These are phyloP conservation scores for Hyles lineata DNA, from an alignment of 2,888 invertebrate genomes.

Conservation along the genomic window DNA sequence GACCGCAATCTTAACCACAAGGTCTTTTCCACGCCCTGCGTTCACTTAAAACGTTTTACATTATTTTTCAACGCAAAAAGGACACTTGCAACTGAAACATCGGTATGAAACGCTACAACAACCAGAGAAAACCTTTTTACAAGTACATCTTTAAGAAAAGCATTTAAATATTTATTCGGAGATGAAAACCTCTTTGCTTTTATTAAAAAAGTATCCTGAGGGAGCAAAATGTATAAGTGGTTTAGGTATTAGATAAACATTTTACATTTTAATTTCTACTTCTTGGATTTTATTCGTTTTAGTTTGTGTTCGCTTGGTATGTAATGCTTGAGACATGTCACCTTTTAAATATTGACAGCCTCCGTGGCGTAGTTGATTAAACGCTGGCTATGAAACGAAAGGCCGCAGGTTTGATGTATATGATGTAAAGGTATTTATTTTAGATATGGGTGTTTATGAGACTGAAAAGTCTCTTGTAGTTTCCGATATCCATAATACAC, in stretches of 20 bases:
- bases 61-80: background rate
- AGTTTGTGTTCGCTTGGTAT: too few species aligned
- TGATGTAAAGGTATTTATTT: too few species aligned
- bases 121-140: background rate
- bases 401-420: too few species aligned
- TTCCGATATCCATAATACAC: too few species aligned
- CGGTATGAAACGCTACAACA: background rate
- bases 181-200: background rate
- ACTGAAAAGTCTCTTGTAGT: too few species aligned
- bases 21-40: background rate
- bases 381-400: too few species aligned
- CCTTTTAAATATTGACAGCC: too few species aligned
- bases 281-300: too few species aligned
- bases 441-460: too few species aligned
- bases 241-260: background rate
- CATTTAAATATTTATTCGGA: slow-evolving; percentile 3
- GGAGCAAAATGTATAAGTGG: background rate
- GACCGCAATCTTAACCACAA: background rate
- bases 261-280: background rate
- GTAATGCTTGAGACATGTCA: too few species aligned
- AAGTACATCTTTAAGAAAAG: background rate
- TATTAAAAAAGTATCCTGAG: background rate
- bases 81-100: background rate
- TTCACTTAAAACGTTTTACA: background rate
- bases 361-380: too few species aligned